Conservation (phyloP, 2,888 invertebrate genomes). For the Eristalinus sepulchralis region DNA sequence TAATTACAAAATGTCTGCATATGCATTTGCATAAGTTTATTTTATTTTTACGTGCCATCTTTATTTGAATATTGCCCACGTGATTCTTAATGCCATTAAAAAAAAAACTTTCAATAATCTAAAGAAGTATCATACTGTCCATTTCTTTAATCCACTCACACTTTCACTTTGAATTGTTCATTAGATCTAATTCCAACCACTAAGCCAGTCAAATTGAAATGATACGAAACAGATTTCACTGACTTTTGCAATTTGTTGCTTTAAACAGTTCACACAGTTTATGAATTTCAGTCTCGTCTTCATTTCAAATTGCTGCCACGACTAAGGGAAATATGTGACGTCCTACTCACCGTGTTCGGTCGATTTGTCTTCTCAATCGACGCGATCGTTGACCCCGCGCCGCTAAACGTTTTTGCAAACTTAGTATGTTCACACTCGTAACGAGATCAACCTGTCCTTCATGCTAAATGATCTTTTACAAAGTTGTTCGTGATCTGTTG, state of each 20-base stretch:
- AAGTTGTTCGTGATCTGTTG: background rate
- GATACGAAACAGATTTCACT: background rate
- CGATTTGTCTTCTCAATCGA: background rate
- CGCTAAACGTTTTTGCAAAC: background rate
- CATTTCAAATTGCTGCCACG: background rate
- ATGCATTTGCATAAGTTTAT: too few species aligned
- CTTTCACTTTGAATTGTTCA: background rate
- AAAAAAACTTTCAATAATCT: too few species aligned
- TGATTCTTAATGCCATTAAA: too few species aligned
- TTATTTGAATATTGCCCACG: too few species aligned
- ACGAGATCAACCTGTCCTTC: background rate
- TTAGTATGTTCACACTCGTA: background rate
- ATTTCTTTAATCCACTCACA: too few species aligned
- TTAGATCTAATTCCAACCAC: too few species aligned
- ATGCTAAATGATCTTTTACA: background rate
- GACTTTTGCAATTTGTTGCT: background rate
- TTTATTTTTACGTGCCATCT: too few species aligned
- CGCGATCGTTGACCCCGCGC: background rate
- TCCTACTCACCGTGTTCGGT: background rate
- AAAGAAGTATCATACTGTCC: too few species aligned
- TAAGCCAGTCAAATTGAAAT: too few species aligned
- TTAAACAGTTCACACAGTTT: background rate
- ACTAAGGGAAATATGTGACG: background rate
- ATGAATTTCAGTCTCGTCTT: background rate
- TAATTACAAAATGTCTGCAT: too few species aligned